Conservation (phyloP, 2,888 invertebrate species). For the Catocala nupta region DNA sequence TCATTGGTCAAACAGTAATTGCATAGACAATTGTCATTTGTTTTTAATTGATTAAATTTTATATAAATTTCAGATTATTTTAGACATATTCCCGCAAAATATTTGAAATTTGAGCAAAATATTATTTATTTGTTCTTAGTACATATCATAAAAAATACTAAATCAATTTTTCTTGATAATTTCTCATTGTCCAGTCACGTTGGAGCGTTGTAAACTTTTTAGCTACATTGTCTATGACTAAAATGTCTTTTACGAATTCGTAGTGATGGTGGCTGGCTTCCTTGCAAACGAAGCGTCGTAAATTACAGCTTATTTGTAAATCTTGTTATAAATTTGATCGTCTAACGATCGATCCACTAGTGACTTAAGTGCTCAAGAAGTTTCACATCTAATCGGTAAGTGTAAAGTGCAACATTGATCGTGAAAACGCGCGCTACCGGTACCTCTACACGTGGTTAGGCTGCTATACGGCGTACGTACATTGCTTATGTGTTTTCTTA, state of each 20-base stretch:
- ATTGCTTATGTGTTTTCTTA: conserved; percentile 67
- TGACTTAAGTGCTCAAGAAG: conserved; percentile 85
- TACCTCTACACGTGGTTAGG: conserved; percentile 84
- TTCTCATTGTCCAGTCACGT: conserved; percentile 54
- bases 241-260: conserved; percentile 86
- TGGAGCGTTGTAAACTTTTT: conserved; percentile 67
- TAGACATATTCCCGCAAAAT: neutral
- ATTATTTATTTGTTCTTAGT: neutral
- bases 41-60: conserved; percentile 29
- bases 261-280: conserved; percentile 88
- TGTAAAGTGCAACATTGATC: conserved; percentile 73
- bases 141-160: neutral
- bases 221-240: conserved; percentile 80
- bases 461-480: conserved; percentile 72
- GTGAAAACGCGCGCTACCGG: conserved; percentile 81
- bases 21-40: conserved; percentile 53
- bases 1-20: conserved; percentile 42
- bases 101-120: neutral
- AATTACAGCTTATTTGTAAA: conserved; percentile 79
- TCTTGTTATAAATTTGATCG: conserved; percentile 73
- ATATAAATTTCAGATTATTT: neutral
- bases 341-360: conserved; percentile 74
- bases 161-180: conserved; percentile 1
- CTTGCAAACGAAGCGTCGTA: conserved; percentile 85
- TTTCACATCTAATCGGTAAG: conserved; percentile 84